Conservation (phyloP, 2,113 vertebrate genomes). For the Turnix velox region DNA sequence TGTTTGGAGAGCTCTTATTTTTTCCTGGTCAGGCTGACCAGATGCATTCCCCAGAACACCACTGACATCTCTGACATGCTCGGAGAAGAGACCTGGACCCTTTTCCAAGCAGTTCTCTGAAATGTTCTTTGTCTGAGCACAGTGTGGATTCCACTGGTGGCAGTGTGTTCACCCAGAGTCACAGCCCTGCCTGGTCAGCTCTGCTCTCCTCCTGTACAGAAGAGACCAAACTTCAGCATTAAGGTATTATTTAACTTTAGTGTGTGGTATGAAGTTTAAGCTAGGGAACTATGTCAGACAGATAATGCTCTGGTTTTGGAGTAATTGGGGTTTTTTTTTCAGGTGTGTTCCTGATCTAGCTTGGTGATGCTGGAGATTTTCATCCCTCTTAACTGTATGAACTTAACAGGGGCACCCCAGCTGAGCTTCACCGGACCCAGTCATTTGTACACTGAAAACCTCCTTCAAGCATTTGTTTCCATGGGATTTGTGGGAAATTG, state of each 20-base stretch:
- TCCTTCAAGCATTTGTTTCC: not conserved
- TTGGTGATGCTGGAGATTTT: not conserved
- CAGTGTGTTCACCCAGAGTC: accelerated
- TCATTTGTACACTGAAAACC: not conserved
- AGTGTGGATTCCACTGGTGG: accelerated
- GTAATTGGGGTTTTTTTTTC: not conserved
- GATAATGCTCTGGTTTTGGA: not conserved
- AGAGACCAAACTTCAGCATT: not conserved
- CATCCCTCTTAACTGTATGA: not conserved
- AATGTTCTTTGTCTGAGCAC: not conserved
- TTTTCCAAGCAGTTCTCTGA: not conserved
- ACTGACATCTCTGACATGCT: not conserved
- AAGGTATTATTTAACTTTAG: not conserved
- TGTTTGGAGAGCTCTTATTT: not conserved
- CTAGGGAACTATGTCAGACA: not conserved
- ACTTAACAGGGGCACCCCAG: not conserved
- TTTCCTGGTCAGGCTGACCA: not conserved
- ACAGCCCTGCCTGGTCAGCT: not conserved
- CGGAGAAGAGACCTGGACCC: not conserved
- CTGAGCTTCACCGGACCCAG: not conserved
- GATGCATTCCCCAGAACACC: not conserved
- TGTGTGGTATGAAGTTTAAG: not conserved
- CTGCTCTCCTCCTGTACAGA: not conserved
- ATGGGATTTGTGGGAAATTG: not conserved
- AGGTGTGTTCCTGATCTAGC: not conserved